Conservation (phyloP, 2,797 vertebrate genomes). For the Acipenser ruthenus region DNA sequence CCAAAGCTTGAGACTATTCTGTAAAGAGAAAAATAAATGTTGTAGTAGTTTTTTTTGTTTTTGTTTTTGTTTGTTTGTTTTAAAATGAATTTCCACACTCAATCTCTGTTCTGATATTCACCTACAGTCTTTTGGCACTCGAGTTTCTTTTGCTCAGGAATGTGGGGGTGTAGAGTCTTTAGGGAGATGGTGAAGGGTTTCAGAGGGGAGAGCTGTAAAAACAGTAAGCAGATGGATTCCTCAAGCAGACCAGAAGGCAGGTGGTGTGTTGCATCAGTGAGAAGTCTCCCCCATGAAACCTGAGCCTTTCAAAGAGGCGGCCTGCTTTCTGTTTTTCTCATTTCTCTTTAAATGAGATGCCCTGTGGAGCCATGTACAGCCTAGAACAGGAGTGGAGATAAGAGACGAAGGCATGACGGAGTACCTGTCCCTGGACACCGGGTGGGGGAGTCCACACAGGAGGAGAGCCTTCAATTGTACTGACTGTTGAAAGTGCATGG, state of each 20-base stretch:
- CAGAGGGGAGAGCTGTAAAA: slow-evolving; percentile 54
- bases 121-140: background rate
- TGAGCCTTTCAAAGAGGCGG: slow-evolving; percentile 23
- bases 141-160: slow-evolving; percentile 23
- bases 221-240: slow-evolving; percentile 72
- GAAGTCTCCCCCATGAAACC: slow-evolving; percentile 30
- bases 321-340: slow-evolving; percentile 60
- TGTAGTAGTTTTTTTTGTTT: too few relatives aligned
- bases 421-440: background rate
- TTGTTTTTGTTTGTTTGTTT: too few relatives aligned
- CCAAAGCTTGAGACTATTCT: too few relatives aligned
- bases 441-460: background rate
- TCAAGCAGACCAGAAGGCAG: slow-evolving; percentile 57
- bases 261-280: slow-evolving; percentile 33
- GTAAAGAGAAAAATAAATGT: too few relatives aligned
- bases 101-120: too few relatives aligned
- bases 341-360: slow-evolving; percentile 40
- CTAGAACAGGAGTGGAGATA: background rate
- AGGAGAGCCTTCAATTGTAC: too few relatives aligned
- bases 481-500: too few relatives aligned
- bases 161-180: slow-evolving; percentile 28
- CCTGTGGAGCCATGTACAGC: background rate
- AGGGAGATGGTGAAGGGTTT: slow-evolving; percentile 10
- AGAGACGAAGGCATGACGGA: background rate
- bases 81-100: too few relatives aligned